phyloP scores from a whole-genome alignment of 2,797 vertebrate genomes.

The Sciurus vulgaris region DNA sequence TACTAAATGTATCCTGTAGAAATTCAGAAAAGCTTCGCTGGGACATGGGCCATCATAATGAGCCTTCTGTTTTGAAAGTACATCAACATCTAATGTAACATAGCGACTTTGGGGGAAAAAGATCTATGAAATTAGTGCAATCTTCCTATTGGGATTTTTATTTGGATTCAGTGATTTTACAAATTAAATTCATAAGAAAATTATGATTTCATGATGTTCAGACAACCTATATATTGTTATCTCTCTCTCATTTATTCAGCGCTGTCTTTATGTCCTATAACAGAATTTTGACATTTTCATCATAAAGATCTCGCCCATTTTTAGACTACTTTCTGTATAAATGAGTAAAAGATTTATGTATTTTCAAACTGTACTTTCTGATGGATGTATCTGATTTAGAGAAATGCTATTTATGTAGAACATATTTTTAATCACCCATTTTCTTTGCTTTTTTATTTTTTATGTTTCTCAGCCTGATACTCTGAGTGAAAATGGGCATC shows the following conservation, averaged over 20 bases:
- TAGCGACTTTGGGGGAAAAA: background rate
- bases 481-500: background rate
- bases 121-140: background rate
- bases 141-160: background rate
- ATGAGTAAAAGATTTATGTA: background rate
- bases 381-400: background rate
- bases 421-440: background rate
- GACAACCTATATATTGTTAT: background rate
- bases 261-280: background rate
- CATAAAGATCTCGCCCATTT: background rate
- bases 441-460: background rate
- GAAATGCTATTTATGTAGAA: background rate
- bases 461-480: background rate
- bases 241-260: slow-evolving; percentile 18
- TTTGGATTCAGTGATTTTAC: slow-evolving; percentile 28
- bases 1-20: background rate
- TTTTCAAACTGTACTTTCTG: background rate
- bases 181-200: background rate
- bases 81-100: background rate
- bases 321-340: slow-evolving; percentile 16
- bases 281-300: slow-evolving; percentile 39
- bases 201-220: background rate
- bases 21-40: background rate
- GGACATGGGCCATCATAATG: background rate
- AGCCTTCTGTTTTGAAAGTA: background rate